Evolutionary conservation across 2,888 invertebrate species (phyloP).

Genomic region (Clitarchus hookeri): DNA sequence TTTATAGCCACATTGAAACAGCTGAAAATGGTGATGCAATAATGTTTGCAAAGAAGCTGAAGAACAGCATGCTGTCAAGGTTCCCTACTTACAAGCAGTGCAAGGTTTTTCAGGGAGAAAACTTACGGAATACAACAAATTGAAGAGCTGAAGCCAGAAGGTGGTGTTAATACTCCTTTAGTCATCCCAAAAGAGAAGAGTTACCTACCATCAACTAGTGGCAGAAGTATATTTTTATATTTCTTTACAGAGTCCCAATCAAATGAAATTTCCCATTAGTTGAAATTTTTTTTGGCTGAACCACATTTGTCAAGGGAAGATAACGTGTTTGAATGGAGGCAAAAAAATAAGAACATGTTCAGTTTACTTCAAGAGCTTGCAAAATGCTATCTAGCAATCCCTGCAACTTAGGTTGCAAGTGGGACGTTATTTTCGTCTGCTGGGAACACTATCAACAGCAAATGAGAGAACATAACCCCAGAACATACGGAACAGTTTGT

Average conservation of each 20-base stretch:
- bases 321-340: background rate
- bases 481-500: too few relatives aligned
- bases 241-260: background rate
- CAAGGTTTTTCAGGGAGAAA: too few relatives aligned
- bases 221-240: too few relatives aligned
- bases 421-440: background rate
- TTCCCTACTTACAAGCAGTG: background rate
- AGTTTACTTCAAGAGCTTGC: background rate
- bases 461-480: background rate
- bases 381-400: background rate
- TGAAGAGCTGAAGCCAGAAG: too few relatives aligned
- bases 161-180: too few relatives aligned
- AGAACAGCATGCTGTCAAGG: background rate
- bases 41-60: constrained; percentile 1
- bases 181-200: too few relatives aligned
- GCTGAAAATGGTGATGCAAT: background rate
- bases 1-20: constrained; percentile 23
- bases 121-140: too few relatives aligned
- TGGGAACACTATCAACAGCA: background rate
- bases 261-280: background rate
- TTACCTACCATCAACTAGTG: too few relatives aligned
- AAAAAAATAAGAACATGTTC: background rate
- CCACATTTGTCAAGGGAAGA: background rate
- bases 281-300: background rate
- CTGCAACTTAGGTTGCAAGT: background rate